Evolutionary conservation across 2,888 invertebrate genomes (phyloP), one percentile per base, ranked within the genome.

Genomic region (Phrixothrix hirtus): DNA sequence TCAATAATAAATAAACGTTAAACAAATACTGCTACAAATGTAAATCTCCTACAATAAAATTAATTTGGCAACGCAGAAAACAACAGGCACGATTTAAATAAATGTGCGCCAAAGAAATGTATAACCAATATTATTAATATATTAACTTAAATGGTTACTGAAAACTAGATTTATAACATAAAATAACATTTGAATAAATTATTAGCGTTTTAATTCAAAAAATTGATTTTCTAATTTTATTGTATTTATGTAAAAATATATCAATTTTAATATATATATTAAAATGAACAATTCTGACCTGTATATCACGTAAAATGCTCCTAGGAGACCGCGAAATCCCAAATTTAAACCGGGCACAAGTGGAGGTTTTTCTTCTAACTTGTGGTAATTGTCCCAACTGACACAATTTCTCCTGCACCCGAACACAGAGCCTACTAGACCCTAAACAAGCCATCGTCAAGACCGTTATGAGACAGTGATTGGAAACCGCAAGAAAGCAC

Each of bases 361-460:
- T 71, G 74, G 83, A 79, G 78, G 83, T 79, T 80, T 84, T 85
- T 78, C 82, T 83, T 72, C 83, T 81, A 78, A 83, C 75, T 71
- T 78, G 78, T 68, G 76, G 81, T 78, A 79, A 83, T 78, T 82
- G 83, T 80, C 85, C 83, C 76, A 86, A 85, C 83, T 86, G 86
- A 83, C 87, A 88, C 85, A 88, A 79, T 83, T 87, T 87, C 81
- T 87, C 86, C 75, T 83, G 82, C 77, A 86, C 85, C 80, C 87
- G 86, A 81, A 83, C 85, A 86, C 87, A 88, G 78, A 88, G 83
- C 83, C 87, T 84, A 83, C 86, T 85, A 80, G 87, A 85, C 81
- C 86, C 85, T 83, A 87, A 82, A 84, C 87, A 86, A 84, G 88
- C 88, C 88, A 88, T 88, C 82, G 85, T 83, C 81, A 83, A 83